phyloP scores from a whole-genome alignment of 2,113 vertebrate genomes.

The Asarcornis scutulata region DNA sequence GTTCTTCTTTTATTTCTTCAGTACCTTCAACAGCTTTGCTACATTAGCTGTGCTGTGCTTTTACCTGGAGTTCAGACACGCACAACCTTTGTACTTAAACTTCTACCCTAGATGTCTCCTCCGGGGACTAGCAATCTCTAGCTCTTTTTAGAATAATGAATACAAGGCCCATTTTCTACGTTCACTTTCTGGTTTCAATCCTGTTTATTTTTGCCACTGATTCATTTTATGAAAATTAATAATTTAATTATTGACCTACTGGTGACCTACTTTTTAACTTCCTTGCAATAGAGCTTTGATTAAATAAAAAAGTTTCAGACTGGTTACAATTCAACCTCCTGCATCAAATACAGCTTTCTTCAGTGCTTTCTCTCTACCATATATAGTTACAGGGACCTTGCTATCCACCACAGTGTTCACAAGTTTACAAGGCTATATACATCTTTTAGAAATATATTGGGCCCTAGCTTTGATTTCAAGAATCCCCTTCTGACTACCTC shows the following conservation, averaged over 20 bases:
- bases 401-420: background rate
- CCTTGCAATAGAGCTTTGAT: background rate
- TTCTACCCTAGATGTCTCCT: background rate
- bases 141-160: background rate
- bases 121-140: background rate
- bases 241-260: background rate
- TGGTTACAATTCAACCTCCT: background rate
- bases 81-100: background rate
- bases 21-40: background rate
- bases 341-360: background rate
- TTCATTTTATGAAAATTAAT: background rate
- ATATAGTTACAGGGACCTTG: background rate
- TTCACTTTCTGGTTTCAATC: background rate
- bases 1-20: background rate
- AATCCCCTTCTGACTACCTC: background rate
- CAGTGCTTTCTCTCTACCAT: background rate
- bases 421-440: background rate
- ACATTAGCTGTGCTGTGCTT: background rate
- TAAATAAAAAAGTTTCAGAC: background rate
- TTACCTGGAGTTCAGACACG: background rate
- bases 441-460: background rate
- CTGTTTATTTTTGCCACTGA: background rate
- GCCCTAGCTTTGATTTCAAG: background rate
- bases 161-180: background rate
- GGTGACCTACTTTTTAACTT: background rate